Conservation (phyloP, 2,888 invertebrate genomes). For the Glaucopsyche alexis region DNA sequence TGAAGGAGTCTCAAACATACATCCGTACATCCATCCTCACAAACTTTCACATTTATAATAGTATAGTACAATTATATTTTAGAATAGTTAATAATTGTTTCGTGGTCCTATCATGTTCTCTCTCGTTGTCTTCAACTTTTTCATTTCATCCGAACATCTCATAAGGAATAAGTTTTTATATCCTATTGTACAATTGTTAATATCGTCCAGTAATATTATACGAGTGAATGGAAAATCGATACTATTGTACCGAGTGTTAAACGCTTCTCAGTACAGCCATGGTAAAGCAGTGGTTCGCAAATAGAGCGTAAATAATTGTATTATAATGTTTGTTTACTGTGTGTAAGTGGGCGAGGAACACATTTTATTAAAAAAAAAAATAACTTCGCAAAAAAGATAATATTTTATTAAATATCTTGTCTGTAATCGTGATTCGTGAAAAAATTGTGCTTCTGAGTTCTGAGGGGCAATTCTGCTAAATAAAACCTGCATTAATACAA, state of each 20-base stretch:
- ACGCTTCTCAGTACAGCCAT: conserved; percentile 5
- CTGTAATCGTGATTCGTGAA: neutral
- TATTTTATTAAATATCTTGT: conserved; percentile 4
- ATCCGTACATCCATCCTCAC: too few relatives aligned
- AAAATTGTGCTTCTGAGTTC: too few relatives aligned
- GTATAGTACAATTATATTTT: too few relatives aligned
- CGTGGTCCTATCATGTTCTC: neutral
- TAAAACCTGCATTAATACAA: too few relatives aligned
- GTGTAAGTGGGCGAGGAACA: conserved; percentile 8
- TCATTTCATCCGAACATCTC: neutral
- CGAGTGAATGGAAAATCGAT: conserved; percentile 33
- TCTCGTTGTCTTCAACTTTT: neutral
- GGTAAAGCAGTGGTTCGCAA: neutral
- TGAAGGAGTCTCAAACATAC: too few relatives aligned
- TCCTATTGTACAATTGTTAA: conserved; percentile 25
- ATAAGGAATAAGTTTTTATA: conserved; percentile 9
- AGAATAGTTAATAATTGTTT: too few relatives aligned
- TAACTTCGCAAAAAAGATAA: neutral
- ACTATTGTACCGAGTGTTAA: conserved; percentile 34
- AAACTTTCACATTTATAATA: too few relatives aligned
- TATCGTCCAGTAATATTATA: conserved; percentile 32
- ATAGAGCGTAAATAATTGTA: neutral
- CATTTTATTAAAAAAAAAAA: neutral
- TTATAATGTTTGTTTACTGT: conserved; percentile 25
- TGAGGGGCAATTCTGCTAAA: too few relatives aligned